A percentile compares a stretch with the other conserved stretches of the same genome.
Conservation (phyloP, 2,113 vertebrate genomes). For the Pteruthius melanotis region DNA sequence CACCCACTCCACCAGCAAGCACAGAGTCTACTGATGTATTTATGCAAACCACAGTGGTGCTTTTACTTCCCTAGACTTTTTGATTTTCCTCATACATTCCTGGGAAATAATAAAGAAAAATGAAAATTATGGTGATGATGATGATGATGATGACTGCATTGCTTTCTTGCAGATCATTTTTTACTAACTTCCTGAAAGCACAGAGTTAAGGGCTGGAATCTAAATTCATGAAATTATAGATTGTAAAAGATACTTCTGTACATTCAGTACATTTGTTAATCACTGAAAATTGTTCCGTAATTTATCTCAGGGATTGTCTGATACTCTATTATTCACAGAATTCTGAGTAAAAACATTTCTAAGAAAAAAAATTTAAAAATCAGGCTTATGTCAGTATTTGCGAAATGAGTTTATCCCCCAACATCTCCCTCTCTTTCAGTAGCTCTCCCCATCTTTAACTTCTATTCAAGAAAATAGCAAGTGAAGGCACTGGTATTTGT, state of each 20-base stretch:
- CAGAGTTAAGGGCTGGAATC: background rate
- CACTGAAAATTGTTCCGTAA: background rate
- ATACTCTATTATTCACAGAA: background rate
- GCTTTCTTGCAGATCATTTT: background rate
- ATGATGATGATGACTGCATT: background rate
- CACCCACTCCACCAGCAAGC: background rate
- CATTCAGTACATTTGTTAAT: background rate
- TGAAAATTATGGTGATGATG: background rate
- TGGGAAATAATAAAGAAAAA: background rate
- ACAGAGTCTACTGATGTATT: rapidly evolving
- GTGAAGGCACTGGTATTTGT: background rate
- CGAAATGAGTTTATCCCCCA: background rate
- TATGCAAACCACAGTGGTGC: rapidly evolving
- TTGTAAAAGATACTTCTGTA: background rate
- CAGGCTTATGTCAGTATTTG: background rate
- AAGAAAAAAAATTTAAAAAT: background rate
- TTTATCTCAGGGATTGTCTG: background rate
- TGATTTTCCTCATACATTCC: background rate
- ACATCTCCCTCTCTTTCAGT: background rate
- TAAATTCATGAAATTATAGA: background rate
- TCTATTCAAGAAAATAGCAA: background rate
- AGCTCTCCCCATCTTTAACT: background rate
- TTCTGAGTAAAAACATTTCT: background rate
- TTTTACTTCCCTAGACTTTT: background rate
- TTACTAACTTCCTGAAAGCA: background rate